phyloP scores from a whole-genome alignment of 2,888 invertebrate species.

The Chelonus formosanus region DNA sequence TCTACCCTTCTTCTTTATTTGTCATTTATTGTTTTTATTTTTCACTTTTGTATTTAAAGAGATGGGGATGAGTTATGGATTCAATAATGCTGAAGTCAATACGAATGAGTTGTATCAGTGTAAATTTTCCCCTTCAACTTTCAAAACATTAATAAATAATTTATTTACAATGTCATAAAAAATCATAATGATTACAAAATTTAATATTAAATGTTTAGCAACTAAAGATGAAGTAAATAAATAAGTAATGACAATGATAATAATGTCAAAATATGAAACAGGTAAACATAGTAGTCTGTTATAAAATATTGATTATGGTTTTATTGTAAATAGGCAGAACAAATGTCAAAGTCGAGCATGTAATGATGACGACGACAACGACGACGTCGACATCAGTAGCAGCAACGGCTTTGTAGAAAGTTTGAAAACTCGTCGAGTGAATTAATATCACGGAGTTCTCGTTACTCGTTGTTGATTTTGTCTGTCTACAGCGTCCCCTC shows the following conservation, averaged over 20 bases:
- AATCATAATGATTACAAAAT: background rate
- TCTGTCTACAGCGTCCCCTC: constrained; percentile 54
- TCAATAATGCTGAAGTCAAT: no score
- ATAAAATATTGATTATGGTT: constrained; percentile 64
- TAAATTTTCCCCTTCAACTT: no score
- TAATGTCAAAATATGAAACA: background rate
- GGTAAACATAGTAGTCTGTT: constrained; percentile 18
- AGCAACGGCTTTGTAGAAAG: constrained; percentile 63
- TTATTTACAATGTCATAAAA: background rate
- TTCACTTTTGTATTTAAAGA: no score
- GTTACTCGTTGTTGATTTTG: constrained; percentile 66
- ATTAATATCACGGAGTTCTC: constrained; percentile 66
- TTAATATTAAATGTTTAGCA: no score
- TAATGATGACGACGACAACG: constrained; percentile 34
- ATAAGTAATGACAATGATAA: background rate
- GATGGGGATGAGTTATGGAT: no score
- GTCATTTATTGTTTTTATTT: no score
- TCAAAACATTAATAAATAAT: no score
- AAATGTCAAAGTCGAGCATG: constrained; percentile 22
- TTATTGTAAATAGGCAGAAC: constrained; percentile 58
- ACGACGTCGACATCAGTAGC: constrained; percentile 41
- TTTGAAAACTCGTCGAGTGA: constrained; percentile 66
- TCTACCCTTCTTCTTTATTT: no score
- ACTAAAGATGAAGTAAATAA: background rate
- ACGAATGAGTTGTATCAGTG: no score